These are phyloP conservation scores for Aythya baeri DNA, from an alignment of 2,113 vertebrate species.

Conservation along the genomic window DNA sequence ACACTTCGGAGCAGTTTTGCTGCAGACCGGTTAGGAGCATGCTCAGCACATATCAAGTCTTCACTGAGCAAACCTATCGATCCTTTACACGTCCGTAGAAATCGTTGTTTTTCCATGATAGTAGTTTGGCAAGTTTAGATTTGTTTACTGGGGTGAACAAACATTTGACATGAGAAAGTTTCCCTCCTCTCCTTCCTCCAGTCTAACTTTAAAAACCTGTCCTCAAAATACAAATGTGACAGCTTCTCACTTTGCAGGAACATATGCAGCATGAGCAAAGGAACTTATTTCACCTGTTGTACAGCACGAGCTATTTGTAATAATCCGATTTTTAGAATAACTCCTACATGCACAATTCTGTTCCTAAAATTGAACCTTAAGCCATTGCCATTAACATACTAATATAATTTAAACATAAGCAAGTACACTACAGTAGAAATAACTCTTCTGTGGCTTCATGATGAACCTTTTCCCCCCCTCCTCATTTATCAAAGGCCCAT, in stretches of 20 bases:
- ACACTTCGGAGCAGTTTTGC: neutral
- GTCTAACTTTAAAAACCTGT: neutral
- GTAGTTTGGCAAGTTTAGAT: neutral
- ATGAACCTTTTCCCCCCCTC: neutral
- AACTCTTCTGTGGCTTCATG: neutral
- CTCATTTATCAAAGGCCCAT: neutral
- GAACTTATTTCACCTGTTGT: neutral
- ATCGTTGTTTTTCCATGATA: rapidly evolving
- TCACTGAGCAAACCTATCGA: neutral
- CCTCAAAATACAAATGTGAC: neutral
- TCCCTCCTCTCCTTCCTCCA: neutral
- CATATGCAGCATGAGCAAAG: neutral
- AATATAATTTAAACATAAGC: neutral
- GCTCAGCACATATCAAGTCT: neutral
- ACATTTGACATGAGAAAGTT: neutral
- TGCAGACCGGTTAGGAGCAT: neutral
- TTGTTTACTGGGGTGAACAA: neutral
- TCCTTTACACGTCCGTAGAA: neutral
- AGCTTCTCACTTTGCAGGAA: neutral
- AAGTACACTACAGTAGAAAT: neutral
- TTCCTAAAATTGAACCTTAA: neutral
- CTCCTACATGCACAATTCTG: neutral
- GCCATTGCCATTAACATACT: neutral
- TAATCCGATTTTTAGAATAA: neutral
- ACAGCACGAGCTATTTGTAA: neutral